Percentiles rank a stretch among this genome's conserved stretches.
Conservation (phyloP, 2,888 invertebrate species). For the Chalcosyrphus nemorum region DNA sequence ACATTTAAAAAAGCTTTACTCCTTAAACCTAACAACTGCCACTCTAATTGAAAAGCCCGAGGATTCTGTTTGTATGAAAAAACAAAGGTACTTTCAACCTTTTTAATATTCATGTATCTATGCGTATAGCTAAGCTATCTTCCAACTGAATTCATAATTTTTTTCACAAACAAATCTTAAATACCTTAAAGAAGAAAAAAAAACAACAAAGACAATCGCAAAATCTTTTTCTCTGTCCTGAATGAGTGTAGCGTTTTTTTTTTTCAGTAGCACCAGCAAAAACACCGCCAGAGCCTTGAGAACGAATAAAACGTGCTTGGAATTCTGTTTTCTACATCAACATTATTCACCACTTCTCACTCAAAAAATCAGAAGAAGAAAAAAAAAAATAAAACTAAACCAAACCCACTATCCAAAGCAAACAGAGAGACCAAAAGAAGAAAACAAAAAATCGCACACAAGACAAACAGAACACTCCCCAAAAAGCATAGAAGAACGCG, state of each 20-base stretch:
- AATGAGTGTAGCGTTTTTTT: background rate
- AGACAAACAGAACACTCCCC: constrained; percentile 59
- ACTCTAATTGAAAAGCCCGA: no score
- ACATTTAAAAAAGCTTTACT: no score
- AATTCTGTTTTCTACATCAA: constrained; percentile 61
- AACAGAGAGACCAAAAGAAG: constrained; percentile 14
- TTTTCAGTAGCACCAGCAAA: background rate
- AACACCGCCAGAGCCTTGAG: constrained; percentile 41
- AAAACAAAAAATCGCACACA: constrained; percentile 42
- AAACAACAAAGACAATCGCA: background rate
- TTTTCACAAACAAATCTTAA: no score
- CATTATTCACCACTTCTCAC: constrained; percentile 58
- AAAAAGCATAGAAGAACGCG: constrained; percentile 26
- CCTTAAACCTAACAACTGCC: no score
- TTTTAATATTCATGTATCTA: no score
- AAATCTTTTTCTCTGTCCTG: background rate
- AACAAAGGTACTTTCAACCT: no score
- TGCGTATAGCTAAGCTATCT: no score
- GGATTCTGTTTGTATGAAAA: no score
- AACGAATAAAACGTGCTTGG: constrained; percentile 58
- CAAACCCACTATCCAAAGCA: constrained; percentile 5
- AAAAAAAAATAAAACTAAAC: constrained; percentile 1
- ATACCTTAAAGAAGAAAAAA: no score
- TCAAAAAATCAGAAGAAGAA: background rate
- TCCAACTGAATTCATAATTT: no score